These are phyloP conservation scores for Cosmia pyralina DNA, from an alignment of 2,888 invertebrate species.

Conservation along the genomic window DNA sequence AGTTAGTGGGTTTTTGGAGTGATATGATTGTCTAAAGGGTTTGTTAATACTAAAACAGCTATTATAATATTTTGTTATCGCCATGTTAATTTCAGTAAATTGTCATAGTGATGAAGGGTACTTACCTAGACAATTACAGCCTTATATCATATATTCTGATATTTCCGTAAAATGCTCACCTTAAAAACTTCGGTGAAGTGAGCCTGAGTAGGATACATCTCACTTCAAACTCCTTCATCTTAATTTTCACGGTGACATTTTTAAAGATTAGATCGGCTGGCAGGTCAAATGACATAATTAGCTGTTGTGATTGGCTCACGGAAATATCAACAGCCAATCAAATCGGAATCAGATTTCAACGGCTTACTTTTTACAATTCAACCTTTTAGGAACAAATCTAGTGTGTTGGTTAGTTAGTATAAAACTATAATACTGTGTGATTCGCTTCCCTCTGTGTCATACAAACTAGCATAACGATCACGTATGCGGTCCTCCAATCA, in stretches of 20 bases:
- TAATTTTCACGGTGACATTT: background rate
- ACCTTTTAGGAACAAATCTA: background rate
- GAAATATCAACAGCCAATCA: background rate
- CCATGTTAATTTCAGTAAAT: no score
- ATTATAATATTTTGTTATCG: no score
- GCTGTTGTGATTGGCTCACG: background rate
- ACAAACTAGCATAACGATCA: constrained; percentile 23
- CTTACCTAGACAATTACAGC: no score
- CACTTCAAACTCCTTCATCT: background rate
- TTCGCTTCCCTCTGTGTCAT: constrained; percentile 18
- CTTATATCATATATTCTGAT: no score
- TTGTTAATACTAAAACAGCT: no score
- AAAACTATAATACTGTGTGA: background rate
- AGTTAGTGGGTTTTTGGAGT: constrained; percentile 1
- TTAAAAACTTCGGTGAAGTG: background rate
- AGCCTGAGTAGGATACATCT: background rate
- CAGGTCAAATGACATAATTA: background rate
- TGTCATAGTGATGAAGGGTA: no score
- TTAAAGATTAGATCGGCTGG: background rate
- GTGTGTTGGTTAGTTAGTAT: constrained; percentile 1
- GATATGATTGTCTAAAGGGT: background rate
- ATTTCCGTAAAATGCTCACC: no score
- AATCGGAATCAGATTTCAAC: background rate
- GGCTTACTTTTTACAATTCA: no score
- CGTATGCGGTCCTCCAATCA: constrained; percentile 50